A percentile compares a stretch with the other conserved stretches of the same genome.
phyloP scores from a whole-genome alignment of 2,797 vertebrate species.

The Graptemys geographica region DNA sequence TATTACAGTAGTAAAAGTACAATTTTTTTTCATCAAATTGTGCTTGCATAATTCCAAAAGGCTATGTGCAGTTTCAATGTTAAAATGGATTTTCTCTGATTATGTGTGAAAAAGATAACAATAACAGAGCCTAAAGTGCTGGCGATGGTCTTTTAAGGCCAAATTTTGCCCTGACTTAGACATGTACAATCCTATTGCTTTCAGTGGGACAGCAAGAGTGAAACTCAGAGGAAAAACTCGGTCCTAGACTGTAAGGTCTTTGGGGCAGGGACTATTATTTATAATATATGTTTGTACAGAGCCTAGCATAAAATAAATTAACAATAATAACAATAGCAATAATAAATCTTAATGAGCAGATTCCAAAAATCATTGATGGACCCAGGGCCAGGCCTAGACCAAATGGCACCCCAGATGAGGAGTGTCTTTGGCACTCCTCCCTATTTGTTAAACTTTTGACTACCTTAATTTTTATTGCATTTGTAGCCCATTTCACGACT shows the following conservation, averaged over 20 bases:
- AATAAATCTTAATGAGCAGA: not conserved
- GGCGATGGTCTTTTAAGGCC: not conserved
- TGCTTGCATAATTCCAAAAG: not conserved
- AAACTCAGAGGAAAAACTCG: not conserved
- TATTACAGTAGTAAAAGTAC: not conserved
- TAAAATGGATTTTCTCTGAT: not conserved
- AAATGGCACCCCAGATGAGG: too few relatives aligned
- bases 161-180: not conserved
- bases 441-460: too few relatives aligned
- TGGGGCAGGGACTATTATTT: not conserved
- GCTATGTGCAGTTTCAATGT: slow-evolving; percentile 10
- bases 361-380: not conserved
- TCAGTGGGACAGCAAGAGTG: rapidly evolving
- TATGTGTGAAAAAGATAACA: not conserved
- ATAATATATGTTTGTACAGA: not conserved
- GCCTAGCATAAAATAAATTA: not conserved
- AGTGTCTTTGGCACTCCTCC: too few relatives aligned
- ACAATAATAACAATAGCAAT: not conserved
- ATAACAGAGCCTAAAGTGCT: not conserved
- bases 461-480: too few relatives aligned
- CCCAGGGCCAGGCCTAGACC: not conserved
- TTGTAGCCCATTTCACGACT: too few relatives aligned
- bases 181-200: not conserved
- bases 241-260: not conserved
- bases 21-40: slow-evolving; percentile 39